Conservation (phyloP, 2,888 invertebrate genomes). For the Sminthurinus aureus region DNA sequence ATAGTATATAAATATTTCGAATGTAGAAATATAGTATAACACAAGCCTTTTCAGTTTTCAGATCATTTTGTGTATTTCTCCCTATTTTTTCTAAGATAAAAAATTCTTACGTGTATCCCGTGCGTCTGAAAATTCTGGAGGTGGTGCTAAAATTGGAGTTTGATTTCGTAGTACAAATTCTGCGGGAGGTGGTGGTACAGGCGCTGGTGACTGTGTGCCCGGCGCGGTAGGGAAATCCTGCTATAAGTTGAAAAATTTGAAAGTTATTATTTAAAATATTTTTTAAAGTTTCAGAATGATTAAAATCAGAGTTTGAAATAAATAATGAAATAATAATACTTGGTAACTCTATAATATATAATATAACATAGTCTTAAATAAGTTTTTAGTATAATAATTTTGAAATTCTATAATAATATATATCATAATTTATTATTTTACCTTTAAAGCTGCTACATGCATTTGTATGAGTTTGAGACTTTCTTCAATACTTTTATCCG, state of each 20-base stretch:
- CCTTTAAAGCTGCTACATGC: conserved; percentile 62
- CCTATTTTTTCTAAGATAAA: no score
- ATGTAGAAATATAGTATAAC: no score
- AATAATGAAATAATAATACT: no score
- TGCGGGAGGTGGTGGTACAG: conserved; percentile 70
- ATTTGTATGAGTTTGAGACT: conserved; percentile 62
- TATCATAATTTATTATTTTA: not conserved
- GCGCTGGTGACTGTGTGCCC: conserved; percentile 62
- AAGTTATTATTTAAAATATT: not conserved
- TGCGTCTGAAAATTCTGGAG: conserved; percentile 81
- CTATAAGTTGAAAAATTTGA: conserved; percentile 37
- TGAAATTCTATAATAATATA: not conserved
- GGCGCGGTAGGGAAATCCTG: conserved; percentile 64
- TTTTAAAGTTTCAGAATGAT: not conserved
- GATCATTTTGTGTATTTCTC: no score
- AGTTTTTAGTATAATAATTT: not conserved
- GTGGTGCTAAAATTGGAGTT: conserved; percentile 75
- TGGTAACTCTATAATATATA: no score
- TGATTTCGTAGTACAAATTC: conserved; percentile 66
- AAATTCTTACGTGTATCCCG: conserved; percentile 41
- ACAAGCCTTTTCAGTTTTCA: no score
- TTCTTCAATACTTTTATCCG: conserved; percentile 62
- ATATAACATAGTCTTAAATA: no score
- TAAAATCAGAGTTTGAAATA: not conserved
- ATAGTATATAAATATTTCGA: no score